Base-by-base conservation (phyloP, 1,140 invertebrate species). In the Semibalanus balanoides region DNA sequence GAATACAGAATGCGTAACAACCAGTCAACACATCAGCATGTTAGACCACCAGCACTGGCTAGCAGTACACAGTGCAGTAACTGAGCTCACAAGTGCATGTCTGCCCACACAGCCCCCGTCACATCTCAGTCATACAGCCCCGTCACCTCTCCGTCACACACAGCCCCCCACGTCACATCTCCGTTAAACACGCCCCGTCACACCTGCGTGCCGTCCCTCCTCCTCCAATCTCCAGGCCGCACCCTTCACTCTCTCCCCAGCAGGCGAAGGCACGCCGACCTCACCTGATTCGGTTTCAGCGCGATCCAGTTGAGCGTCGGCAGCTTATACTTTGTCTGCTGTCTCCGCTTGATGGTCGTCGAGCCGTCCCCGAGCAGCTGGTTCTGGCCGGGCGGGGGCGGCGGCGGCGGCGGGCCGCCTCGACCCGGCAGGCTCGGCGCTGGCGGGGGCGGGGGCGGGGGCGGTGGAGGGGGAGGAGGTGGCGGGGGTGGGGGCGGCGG, bases 241-340 rank as follows among this genome's bases (percentile, higher is more conserved):
- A n/a, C 35, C 35, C 5, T 5, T 40, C 5, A 5, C 35, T 5
- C 35, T 7, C 35, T 40, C 5, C 35, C 35, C 35, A 5, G 22
- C 51, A 25, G 11, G 1, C 22, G 14, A 19, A 7, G 1, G 11
- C 51, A 22, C 51, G 51, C 0, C 25, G 14, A 0, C 17, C 78
- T 76, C 74, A 90, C 89, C 88, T 99, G 96, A 83, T 98, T 96
- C 0, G 97, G 97, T 84, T 98, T 98, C 35, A 99, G 85, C 11
- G 96, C 94, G 76, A 97, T 91, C 97, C 97, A 99, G 84, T 99
- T 99, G 3, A 99, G 85, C 51, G 96, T 96, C 3, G 97, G 97
- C 79, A 99, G 85, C 84, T 98, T 97, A 84, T 97, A 97, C 83
- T 98, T 98, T 22, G 97, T 97, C 84, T 96, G 92, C 70, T 98